phyloP scores from a whole-genome alignment of 2,888 invertebrate species.

The Eustalomyia histrio region DNA sequence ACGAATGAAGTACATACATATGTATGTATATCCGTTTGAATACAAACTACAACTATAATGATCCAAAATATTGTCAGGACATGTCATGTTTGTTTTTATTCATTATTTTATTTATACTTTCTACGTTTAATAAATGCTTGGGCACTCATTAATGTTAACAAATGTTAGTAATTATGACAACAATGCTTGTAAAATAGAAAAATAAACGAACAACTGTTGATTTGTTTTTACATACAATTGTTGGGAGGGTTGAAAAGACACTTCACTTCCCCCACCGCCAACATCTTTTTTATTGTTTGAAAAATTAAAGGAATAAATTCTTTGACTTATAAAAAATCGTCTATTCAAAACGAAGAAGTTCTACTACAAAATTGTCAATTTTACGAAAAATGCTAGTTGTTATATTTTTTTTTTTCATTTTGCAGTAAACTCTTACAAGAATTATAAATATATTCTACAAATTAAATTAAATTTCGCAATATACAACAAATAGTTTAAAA shows the following conservation, averaged over 20 bases:
- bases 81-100: slow-evolving; percentile 22
- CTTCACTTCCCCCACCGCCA: not conserved
- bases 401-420: too few relatives aligned
- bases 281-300: not conserved
- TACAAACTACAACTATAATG: slow-evolving; percentile 17
- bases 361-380: too few relatives aligned
- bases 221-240: slow-evolving; percentile 46
- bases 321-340: not conserved
- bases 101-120: slow-evolving; percentile 30
- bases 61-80: slow-evolving; percentile 34
- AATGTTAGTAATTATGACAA: slow-evolving; percentile 64
- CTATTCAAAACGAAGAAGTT: too few relatives aligned
- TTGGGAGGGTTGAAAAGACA: not conserved
- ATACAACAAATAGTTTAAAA: too few relatives aligned
- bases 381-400: too few relatives aligned
- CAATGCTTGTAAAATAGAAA: slow-evolving; percentile 25
- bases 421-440: too few relatives aligned
- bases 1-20: slow-evolving; percentile 16
- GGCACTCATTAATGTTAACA: slow-evolving; percentile 65
- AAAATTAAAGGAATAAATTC: not conserved
- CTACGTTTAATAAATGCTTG: slow-evolving; percentile 65
- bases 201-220: slow-evolving; percentile 53
- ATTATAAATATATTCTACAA: too few relatives aligned
- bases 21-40: not conserved
- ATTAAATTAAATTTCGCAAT: too few relatives aligned